Evolutionary conservation across 1,140 invertebrate genomes (phyloP), one percentile per base, ranked within the genome.

Genomic region (Lordiphosa stackelbergi): DNA sequence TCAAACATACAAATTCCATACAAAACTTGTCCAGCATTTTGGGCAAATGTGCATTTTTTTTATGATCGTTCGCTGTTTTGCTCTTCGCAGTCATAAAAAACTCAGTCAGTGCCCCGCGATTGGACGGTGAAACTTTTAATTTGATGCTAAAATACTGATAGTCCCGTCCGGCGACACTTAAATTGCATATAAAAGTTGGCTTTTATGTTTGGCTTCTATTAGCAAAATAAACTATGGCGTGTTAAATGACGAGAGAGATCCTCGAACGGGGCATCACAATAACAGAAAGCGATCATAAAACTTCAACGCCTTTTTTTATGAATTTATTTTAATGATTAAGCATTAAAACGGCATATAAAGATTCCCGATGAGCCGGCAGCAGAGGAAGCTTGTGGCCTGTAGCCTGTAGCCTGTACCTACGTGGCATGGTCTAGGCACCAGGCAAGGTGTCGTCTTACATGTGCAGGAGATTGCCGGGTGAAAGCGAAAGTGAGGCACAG

Each of bases 201-300:
- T 81, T 81, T 81, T 77, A 81, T 77, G 75, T 65, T 72, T 57
- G 71, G 66, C 56, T 83, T 81, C 75, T 81, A 81, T 81, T 83
- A 69, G 77, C 77, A 37, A 66, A 77, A 77, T 81, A 75, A 81
- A 83, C 77, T 83, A 83, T 81, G 53, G 83, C 57, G 75, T 83
- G 77, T 75, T 83, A 65, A 81, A 72, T 71, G 47, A 70, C 57
- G 24, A 53, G 24, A 53, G 68, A 53, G 68, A 79, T 81, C 55
- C 75, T 52, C 31, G 49, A 7, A 13, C 3, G 40, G 19, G 37
- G 53, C 24, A 66, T 42, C 46, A 69, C 31, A 47, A 56, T 34
- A 53, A 56, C 46, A 46, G 34, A 48, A 43, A 55, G 31, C 19
- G 53, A 71, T 53, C 56, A 19, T 69, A 49, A 77, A 54, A 48